phyloP scores from a whole-genome alignment of 2,797 vertebrate genomes.

The Chelon labrosus region DNA sequence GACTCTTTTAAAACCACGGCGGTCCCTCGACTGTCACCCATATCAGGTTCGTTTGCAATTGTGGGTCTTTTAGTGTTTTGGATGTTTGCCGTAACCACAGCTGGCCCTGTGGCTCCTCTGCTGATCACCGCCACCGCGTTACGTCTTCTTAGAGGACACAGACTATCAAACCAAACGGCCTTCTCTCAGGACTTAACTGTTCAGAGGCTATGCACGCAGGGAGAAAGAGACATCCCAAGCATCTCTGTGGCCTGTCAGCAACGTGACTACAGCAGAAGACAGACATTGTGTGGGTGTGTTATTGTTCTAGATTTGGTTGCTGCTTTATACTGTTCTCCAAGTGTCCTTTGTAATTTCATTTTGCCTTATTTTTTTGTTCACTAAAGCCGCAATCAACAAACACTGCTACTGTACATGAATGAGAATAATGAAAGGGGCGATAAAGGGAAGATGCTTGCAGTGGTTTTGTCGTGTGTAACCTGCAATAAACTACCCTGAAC shows the following conservation, averaged over 20 bases:
- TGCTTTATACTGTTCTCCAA: constrained; percentile 36
- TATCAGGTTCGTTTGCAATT: not conserved
- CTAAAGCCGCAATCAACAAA: constrained; percentile 3
- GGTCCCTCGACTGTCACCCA: not conserved
- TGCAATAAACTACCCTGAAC: constrained; percentile 61
- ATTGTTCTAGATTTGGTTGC: not conserved
- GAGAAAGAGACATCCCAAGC: not conserved
- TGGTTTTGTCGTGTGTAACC: constrained; percentile 43
- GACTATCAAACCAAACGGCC: constrained; percentile 20
- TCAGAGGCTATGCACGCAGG: constrained; percentile 10
- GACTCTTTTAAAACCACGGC: not conserved
- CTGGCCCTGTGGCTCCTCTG: constrained; percentile 69
- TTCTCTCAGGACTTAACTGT: constrained; percentile 49
- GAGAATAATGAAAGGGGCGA: not conserved
- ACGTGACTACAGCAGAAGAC: not conserved
- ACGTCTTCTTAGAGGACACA: not conserved
- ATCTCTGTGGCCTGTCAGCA: constrained; percentile 1
- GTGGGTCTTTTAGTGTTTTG: not conserved
- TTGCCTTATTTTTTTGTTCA: constrained; percentile 38
- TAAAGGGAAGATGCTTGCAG: constrained; percentile 13
- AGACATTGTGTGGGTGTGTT: constrained; percentile 1
- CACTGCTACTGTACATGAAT: constrained; percentile 1
- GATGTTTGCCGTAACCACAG: constrained; percentile 48
- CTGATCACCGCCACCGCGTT: not conserved
- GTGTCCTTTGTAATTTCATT: constrained; percentile 44